Percentiles rank a stretch among this genome's conserved stretches.
Evolutionary conservation across 2,888 invertebrate species (phyloP).

Genomic region (Eupithecia vulgata): DNA sequence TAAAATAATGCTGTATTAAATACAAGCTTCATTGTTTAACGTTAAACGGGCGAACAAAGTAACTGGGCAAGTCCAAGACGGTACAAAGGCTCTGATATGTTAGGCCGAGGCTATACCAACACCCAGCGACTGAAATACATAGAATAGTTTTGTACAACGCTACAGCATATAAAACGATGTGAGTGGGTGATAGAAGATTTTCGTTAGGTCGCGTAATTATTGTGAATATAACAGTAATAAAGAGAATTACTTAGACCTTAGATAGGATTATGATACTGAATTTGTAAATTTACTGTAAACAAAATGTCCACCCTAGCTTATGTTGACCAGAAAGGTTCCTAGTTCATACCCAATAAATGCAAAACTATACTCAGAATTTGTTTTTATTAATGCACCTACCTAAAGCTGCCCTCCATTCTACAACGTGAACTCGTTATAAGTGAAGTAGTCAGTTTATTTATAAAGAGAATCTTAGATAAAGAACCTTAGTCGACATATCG

Average conservation of each 20-base stretch:
- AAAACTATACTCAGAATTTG: conserved; percentile 74
- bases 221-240: conserved; percentile 79
- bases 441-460: background rate
- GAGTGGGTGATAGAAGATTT: conserved; percentile 72
- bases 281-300: conserved; percentile 83
- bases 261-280: conserved; percentile 79
- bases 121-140: conserved; percentile 61
- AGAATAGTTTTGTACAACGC: conserved; percentile 80
- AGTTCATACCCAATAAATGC: conserved; percentile 84
- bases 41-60: conserved; percentile 73
- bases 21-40: conserved; percentile 72
- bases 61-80: conserved; percentile 58
- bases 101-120: conserved; percentile 56
- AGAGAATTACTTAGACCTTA: conserved; percentile 71
- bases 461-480: background rate
- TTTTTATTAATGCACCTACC: conserved; percentile 53
- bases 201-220: conserved; percentile 76
- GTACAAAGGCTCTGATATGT: conserved; percentile 55
- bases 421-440: background rate
- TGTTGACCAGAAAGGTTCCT: conserved; percentile 84
- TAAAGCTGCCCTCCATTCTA: background rate
- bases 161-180: conserved; percentile 65
- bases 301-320: conserved; percentile 83
- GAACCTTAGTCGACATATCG: background rate
- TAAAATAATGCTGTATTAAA: conserved; percentile 74